A percentile compares a stretch with the other conserved stretches of the same genome.
phyloP scores from a whole-genome alignment of 2,113 vertebrate genomes.

The Laticauda laticaudata region DNA sequence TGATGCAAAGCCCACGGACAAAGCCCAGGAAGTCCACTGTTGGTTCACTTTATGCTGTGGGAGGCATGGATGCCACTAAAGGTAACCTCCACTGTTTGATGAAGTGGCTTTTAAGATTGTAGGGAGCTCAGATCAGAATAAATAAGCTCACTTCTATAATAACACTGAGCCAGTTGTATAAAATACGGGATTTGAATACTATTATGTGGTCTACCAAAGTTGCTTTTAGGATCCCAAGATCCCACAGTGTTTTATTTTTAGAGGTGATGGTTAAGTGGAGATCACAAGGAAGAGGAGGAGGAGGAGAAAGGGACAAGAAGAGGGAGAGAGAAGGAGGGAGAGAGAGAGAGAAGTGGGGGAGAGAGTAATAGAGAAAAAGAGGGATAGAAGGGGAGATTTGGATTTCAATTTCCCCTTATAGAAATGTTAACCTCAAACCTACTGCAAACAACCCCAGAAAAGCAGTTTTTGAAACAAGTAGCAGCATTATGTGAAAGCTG shows the following conservation, averaged over 20 bases:
- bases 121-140: neutral
- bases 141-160: neutral
- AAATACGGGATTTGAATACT: neutral
- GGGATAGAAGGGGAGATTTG: too few relatives aligned
- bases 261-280: neutral
- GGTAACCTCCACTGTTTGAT: slow-evolving; percentile 63
- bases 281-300: neutral
- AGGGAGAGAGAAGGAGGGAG: neutral
- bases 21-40: slow-evolving; percentile 98
- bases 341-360: too few relatives aligned
- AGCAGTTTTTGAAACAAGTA: too few relatives aligned
- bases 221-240: neutral
- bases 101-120: too few relatives aligned
- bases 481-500: too few relatives aligned
- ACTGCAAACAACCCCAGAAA: too few relatives aligned
- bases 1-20: slow-evolving; percentile 95
- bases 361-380: too few relatives aligned
- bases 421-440: too few relatives aligned
- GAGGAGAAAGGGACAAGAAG: accelerated
- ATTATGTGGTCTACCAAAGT: neutral
- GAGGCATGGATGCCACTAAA: slow-evolving; percentile 95
- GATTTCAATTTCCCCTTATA: too few relatives aligned
- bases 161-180: neutral
- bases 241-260: neutral
- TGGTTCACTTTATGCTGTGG: slow-evolving; percentile 91